phyloP scores from a whole-genome alignment of 2,113 vertebrate species.

The Chamaea fasciata region DNA sequence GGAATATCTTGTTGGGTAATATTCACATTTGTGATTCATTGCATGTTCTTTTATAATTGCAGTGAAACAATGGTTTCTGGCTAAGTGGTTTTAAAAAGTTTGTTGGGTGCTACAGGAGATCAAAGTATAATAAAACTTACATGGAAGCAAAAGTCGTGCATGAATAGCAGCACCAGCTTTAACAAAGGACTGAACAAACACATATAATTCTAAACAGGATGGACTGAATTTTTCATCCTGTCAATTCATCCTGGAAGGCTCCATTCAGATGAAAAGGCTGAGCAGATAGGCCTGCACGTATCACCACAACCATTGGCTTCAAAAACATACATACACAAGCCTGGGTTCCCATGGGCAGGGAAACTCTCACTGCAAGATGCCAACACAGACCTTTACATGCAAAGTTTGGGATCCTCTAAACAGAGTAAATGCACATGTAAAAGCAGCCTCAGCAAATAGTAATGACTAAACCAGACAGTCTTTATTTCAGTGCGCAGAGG shows the following conservation, averaged over 20 bases:
- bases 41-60: slow-evolving; percentile 40
- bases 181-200: slow-evolving; percentile 38
- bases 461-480: neutral
- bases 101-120: neutral
- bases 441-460: neutral
- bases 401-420: neutral
- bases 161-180: neutral
- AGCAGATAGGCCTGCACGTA: neutral
- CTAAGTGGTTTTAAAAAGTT: slow-evolving; percentile 21
- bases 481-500: neutral
- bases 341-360: neutral
- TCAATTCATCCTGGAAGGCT: neutral
- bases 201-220: neutral
- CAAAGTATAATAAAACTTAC: slow-evolving; percentile 29
- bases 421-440: neutral
- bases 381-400: neutral
- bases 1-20: slow-evolving; percentile 33
- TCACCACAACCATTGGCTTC: neutral
- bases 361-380: neutral
- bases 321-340: neutral
- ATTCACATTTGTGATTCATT: slow-evolving; percentile 42
- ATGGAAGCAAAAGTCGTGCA: neutral
- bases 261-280: neutral
- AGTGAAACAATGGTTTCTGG: slow-evolving; percentile 16
- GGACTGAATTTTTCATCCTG: neutral